These are phyloP conservation scores for Tonatia bakeri DNA, from an alignment of 2,113 vertebrate genomes.

Conservation along the genomic window DNA sequence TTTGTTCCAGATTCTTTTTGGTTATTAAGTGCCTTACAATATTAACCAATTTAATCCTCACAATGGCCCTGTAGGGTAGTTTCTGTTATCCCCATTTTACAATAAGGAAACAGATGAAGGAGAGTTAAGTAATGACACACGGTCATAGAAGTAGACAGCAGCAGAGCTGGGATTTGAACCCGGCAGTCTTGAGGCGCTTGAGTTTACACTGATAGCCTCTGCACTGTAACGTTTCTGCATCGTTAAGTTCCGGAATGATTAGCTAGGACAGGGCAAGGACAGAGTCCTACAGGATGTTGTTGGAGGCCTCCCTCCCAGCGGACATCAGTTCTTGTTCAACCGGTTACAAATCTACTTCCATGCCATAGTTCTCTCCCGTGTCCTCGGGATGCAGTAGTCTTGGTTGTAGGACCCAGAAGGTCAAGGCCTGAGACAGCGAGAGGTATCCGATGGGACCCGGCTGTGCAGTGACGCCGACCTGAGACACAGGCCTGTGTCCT, in stretches of 20 bases:
- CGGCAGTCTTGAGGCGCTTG: background rate
- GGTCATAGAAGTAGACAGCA: background rate
- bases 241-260: background rate
- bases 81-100: background rate
- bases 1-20: background rate
- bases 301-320: background rate
- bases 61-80: background rate
- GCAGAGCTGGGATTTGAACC: background rate
- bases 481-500: background rate
- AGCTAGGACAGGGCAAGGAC: background rate
- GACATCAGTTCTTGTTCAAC: background rate
- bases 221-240: background rate
- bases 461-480: background rate
- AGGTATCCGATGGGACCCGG: rapidly evolving
- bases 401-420: background rate
- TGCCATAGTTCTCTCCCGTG: background rate
- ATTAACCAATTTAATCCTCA: background rate
- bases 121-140: background rate
- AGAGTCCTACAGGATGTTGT: background rate
- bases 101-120: background rate
- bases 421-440: background rate
- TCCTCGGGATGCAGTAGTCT: background rate
- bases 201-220: background rate
- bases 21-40: background rate
- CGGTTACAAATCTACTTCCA: background rate